phyloP scores from a whole-genome alignment of 2,888 invertebrate species.

The Chalcis sispes region DNA sequence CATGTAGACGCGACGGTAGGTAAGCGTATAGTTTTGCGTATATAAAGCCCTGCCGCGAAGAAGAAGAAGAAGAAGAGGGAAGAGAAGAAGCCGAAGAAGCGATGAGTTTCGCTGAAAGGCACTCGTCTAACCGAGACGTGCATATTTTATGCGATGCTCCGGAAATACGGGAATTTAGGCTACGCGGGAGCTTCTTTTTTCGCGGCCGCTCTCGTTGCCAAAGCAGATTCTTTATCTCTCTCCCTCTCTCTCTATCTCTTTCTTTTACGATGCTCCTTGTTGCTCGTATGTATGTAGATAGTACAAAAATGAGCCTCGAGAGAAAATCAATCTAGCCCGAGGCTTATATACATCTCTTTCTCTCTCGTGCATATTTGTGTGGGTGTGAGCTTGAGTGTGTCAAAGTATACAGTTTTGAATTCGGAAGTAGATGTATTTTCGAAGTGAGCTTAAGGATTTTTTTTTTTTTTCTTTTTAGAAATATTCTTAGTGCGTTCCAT shows the following conservation, averaged over 20 bases:
- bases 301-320: conserved; percentile 35
- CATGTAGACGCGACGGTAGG: no score
- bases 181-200: conserved; percentile 20
- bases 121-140: conserved; percentile 51
- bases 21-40: no score
- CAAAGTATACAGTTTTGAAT: no score
- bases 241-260: background rate
- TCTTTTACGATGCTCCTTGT: background rate
- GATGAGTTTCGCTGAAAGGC: conserved; percentile 52
- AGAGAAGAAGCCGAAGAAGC: no score
- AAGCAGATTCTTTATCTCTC: background rate
- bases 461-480: no score
- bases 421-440: no score
- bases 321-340: conserved; percentile 50
- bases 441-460: no score
- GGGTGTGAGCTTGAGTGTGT: no score
- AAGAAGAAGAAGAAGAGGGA: no score
- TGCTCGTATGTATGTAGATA: background rate
- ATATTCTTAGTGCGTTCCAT: no score
- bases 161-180: conserved; percentile 53
- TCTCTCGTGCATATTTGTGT: no score
- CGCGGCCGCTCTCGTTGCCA: conserved; percentile 7
- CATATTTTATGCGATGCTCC: conserved; percentile 54
- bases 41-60: conserved; percentile 15
- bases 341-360: background rate